These are phyloP conservation scores for Chironomus riparius DNA, from an alignment of 2,888 invertebrate genomes.

Conservation along the genomic window DNA sequence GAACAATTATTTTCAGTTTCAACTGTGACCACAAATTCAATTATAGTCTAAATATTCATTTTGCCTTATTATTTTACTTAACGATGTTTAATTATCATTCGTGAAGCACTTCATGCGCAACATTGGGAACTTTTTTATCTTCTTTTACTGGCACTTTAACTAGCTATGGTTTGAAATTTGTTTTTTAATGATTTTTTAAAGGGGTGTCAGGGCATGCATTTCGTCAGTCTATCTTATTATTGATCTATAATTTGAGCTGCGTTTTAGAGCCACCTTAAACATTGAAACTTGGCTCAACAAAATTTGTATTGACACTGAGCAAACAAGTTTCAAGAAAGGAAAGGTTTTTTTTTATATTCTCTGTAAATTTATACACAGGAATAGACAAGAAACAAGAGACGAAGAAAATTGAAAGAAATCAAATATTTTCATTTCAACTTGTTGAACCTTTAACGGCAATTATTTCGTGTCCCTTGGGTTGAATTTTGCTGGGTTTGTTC, in stretches of 20 bases:
- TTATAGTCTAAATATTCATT: not conserved
- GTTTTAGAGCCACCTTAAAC: not conserved
- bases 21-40: not conserved
- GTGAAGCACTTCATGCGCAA: constrained; percentile 17
- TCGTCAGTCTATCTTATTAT: too few species aligned
- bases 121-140: not conserved
- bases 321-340: constrained; percentile 18
- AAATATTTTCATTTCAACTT: constrained; percentile 27
- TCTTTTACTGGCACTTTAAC: too few species aligned
- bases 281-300: not conserved
- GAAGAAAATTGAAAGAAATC: not conserved
- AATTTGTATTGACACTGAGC: constrained; percentile 12
- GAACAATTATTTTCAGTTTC: not conserved
- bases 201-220: too few species aligned
- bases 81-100: constrained; percentile 26
- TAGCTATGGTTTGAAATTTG: too few species aligned
- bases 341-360: not conserved
- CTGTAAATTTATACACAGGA: not conserved
- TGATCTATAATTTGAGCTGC: too few species aligned
- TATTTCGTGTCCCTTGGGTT: not conserved
- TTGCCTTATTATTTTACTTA: not conserved
- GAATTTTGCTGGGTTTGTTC: too few species aligned
- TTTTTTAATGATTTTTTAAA: too few species aligned
- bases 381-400: not conserved
- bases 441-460: constrained; percentile 23